phyloP scores from a whole-genome alignment of 2,888 invertebrate genomes.

The Leptinotarsa haldemani region DNA sequence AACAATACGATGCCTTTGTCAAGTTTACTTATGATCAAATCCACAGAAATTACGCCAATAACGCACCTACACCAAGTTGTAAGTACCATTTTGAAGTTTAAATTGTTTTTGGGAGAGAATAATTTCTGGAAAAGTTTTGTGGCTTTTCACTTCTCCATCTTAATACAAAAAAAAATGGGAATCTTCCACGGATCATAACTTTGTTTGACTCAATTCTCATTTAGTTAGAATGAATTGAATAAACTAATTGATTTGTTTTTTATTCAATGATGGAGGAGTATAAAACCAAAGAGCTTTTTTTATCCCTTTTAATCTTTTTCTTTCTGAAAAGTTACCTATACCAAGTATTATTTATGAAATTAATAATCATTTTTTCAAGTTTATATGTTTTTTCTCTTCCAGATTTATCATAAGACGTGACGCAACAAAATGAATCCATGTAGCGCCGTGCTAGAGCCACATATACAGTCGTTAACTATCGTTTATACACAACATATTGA shows the following conservation, averaged over 20 bases:
- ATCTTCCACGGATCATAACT: too few species aligned
- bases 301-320: too few species aligned
- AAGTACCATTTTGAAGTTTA: constrained; percentile 52
- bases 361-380: neutral
- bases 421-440: constrained; percentile 46
- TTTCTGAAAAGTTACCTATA: too few species aligned
- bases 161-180: too few species aligned
- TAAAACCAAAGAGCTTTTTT: too few species aligned
- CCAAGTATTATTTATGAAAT: too few species aligned
- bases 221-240: too few species aligned
- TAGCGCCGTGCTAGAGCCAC: constrained; percentile 51
- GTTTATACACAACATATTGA: constrained; percentile 50
- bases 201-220: too few species aligned
- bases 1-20: constrained; percentile 98
- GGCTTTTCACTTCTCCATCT: too few species aligned
- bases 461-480: constrained; percentile 55
- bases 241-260: too few species aligned
- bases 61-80: constrained; percentile 64
- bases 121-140: constrained; percentile 16
- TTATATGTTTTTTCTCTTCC: constrained; percentile 47
- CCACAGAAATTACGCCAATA: constrained; percentile 74
- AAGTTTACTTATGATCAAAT: constrained; percentile 99
- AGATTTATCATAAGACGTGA: constrained; percentile 64
- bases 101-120: neutral
- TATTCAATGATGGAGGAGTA: too few species aligned